phyloP scores from a whole-genome alignment of 2,888 invertebrate genomes.

The Rotaria macrura region DNA sequence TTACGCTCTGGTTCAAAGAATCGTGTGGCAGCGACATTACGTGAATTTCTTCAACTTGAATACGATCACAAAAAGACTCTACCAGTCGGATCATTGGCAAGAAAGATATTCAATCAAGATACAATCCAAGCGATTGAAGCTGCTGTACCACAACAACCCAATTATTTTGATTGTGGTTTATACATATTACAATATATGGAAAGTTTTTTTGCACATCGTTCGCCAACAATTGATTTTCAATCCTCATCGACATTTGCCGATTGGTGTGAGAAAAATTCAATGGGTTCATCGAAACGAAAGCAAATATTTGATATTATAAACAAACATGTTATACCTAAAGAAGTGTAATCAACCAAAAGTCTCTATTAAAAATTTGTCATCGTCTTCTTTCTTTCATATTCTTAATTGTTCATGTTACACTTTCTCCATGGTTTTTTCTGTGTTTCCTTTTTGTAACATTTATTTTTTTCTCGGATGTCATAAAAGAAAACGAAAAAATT shows the following conservation, averaged over 20 bases:
- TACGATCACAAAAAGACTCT: constrained; percentile 22
- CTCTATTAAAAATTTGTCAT: background rate
- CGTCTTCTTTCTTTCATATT: background rate
- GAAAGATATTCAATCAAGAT: background rate
- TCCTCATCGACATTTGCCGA: background rate
- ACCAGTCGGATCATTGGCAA: background rate
- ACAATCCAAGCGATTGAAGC: background rate
- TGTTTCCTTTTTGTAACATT: background rate
- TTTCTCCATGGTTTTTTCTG: background rate
- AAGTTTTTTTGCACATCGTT: constrained; percentile 27
- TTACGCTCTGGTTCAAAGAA: constrained; percentile 66
- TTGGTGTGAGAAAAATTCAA: background rate
- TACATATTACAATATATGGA: constrained; percentile 73
- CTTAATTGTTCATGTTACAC: background rate
- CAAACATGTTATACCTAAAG: background rate
- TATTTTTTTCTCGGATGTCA: background rate
- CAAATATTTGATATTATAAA: constrained; percentile 13
- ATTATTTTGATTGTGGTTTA: constrained; percentile 89
- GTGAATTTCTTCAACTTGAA: constrained; percentile 63
- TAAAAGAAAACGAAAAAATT: background rate
- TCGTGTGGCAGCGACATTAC: constrained; percentile 72
- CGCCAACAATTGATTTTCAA: background rate
- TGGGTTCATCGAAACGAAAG: background rate
- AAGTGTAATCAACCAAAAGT: background rate
- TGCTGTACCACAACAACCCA: constrained; percentile 85